Percentiles rank a stretch among this genome's conserved stretches.
These are phyloP conservation scores for Gerris lacustris DNA, from an alignment of 2,888 invertebrate genomes.

Conservation along the genomic window DNA sequence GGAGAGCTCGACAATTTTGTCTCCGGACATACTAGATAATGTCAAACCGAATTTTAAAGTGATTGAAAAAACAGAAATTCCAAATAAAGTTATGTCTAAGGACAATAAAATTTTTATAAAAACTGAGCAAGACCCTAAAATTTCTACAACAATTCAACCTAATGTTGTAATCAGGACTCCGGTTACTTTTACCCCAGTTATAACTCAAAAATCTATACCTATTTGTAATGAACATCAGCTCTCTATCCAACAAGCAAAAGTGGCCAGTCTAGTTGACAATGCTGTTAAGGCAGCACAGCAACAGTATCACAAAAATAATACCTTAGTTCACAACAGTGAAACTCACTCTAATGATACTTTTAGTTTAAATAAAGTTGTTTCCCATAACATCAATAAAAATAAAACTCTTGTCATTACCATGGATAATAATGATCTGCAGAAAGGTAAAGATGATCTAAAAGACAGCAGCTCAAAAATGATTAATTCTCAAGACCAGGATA, in stretches of 20 bases:
- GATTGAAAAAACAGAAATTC: conserved; percentile 3
- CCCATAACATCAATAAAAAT: conserved; percentile 5
- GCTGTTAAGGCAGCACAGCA: conserved; percentile 28
- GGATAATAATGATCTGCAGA: conserved; percentile 9
- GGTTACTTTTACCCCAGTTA: conserved; percentile 24
- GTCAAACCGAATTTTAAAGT: conserved; percentile 7
- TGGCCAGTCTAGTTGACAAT: conserved; percentile 29
- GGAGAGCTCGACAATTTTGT: conserved; percentile 36
- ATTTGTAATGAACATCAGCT: conserved; percentile 31
- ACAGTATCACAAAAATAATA: conserved; percentile 6
- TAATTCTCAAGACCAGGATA: not conserved
- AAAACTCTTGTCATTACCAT: conserved; percentile 4
- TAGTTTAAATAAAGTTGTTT: not conserved
- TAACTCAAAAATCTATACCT: conserved; percentile 33
- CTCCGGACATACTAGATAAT: not conserved
- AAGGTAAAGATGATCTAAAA: conserved; percentile 4
- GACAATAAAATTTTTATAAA: conserved; percentile 19
- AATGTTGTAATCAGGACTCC: conserved; percentile 23
- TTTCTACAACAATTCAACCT: conserved; percentile 20
- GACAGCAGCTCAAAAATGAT: not conserved
- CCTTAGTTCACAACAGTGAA: not conserved
- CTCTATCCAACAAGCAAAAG: conserved; percentile 27
- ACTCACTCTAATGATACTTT: conserved; percentile 4
- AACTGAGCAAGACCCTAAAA: conserved; percentile 8
- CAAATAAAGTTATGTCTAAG: not conserved